Evolutionary conservation across 1,140 invertebrate genomes (phyloP).

Genomic region (Trichonephila clavipes): DNA sequence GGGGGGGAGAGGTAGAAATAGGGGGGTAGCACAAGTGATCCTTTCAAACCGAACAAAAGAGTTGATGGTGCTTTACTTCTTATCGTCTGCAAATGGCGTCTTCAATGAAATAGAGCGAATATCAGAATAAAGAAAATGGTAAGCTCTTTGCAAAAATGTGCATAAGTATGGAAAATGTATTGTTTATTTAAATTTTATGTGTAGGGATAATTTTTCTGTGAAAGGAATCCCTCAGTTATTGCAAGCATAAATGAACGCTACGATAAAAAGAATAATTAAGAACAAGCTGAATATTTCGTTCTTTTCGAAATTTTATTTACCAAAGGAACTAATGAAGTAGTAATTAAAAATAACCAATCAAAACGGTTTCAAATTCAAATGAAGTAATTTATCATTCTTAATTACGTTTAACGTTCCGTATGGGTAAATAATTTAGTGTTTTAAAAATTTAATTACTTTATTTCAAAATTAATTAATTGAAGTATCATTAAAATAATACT

Average conservation of each 20-base stretch:
- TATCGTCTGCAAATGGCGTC: neutral
- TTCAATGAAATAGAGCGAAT: neutral
- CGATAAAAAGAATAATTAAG: neutral
- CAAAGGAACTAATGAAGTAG: neutral
- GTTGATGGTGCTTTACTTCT: constrained; percentile 22
- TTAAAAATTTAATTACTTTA: no score
- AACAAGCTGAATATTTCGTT: neutral
- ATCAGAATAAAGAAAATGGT: neutral
- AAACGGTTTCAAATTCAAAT: neutral
- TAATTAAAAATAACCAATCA: neutral
- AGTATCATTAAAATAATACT: no score
- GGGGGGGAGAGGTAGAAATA: neutral
- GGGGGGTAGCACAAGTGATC: neutral
- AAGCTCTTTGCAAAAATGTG: neutral
- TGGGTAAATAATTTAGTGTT: neutral
- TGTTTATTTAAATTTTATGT: constrained; percentile 12
- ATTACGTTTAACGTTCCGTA: neutral
- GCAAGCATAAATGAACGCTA: neutral
- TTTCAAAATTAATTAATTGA: no score
- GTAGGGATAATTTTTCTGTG: neutral
- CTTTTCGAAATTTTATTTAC: neutral
- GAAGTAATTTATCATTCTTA: neutral
- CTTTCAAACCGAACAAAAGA: constrained; percentile 14
- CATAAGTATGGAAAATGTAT: neutral
- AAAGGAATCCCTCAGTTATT: neutral